A percentile compares a stretch with the other conserved stretches of the same genome.
phyloP scores from a whole-genome alignment of 2,113 vertebrate species.

The Aramus guarauna region DNA sequence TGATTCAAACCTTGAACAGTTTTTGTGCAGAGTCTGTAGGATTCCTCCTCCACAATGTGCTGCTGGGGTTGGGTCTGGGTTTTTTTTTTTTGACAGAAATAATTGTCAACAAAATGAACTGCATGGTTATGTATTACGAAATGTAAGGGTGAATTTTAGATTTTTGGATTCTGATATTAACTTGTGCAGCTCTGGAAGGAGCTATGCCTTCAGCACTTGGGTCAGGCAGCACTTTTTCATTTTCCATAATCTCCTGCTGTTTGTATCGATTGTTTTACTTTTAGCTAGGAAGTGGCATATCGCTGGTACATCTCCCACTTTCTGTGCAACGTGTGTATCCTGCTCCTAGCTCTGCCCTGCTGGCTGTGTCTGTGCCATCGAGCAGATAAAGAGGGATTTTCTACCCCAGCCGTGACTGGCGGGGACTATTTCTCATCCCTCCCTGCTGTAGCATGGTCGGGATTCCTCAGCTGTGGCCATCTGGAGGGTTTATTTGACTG shows the following conservation, averaged over 20 bases:
- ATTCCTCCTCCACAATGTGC: background rate
- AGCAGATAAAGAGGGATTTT: background rate
- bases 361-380: background rate
- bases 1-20: background rate
- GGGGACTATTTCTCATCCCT: background rate
- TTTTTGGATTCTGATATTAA: background rate
- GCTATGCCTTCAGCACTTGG: rapidly evolving
- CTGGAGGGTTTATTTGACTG: background rate
- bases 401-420: background rate
- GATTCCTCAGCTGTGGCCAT: background rate
- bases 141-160: background rate
- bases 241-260: background rate
- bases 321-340: background rate
- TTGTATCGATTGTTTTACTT: background rate
- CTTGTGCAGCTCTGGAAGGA: background rate
- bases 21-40: background rate
- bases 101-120: background rate
- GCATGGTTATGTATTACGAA: background rate
- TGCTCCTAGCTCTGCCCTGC: background rate
- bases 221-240: background rate
- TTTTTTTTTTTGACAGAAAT: background rate
- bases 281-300: too few relatives aligned
- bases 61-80: background rate
- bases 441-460: rapidly evolving
- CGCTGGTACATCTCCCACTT: background rate